A percentile compares a stretch with the other conserved stretches of the same genome.
These are phyloP conservation scores for Allacma fusca DNA, from an alignment of 2,888 invertebrate genomes.

Conservation along the genomic window DNA sequence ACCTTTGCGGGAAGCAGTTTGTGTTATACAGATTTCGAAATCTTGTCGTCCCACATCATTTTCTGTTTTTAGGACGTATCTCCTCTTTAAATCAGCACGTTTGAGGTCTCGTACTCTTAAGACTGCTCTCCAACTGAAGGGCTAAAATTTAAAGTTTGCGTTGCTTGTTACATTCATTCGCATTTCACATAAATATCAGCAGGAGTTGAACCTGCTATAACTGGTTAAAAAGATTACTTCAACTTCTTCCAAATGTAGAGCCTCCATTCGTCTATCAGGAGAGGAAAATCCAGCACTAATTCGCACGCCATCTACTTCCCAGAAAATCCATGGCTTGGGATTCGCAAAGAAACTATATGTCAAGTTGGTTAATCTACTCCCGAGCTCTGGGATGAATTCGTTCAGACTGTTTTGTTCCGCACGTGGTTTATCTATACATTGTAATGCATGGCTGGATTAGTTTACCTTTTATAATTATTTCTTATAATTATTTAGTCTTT, in stretches of 20 bases:
- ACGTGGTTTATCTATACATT: constrained; percentile 29
- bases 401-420: constrained; percentile 33
- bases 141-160: no score
- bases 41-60: constrained; percentile 54
- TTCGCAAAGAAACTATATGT: constrained; percentile 51
- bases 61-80: constrained; percentile 48
- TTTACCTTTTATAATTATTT: no score
- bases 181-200: no score
- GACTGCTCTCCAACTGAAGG: constrained; percentile 46
- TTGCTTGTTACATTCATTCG: no score
- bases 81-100: constrained; percentile 53
- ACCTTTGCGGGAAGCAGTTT: constrained; percentile 43
- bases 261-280: constrained; percentile 49
- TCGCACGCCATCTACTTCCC: constrained; percentile 53
- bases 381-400: constrained; percentile 51
- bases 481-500: no score
- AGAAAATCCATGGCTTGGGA: constrained; percentile 54
- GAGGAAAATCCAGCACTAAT: constrained; percentile 47
- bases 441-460: no score
- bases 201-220: no score
- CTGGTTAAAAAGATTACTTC: constrained; percentile 47
- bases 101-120: constrained; percentile 50
- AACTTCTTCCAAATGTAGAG: constrained; percentile 44
- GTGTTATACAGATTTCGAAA: constrained; percentile 53
- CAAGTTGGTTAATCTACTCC: constrained; percentile 44